A percentile compares a stretch with the other conserved stretches of the same genome.
Conservation (phyloP, 2,113 vertebrate genomes). For the Ochotona curzoniae region DNA sequence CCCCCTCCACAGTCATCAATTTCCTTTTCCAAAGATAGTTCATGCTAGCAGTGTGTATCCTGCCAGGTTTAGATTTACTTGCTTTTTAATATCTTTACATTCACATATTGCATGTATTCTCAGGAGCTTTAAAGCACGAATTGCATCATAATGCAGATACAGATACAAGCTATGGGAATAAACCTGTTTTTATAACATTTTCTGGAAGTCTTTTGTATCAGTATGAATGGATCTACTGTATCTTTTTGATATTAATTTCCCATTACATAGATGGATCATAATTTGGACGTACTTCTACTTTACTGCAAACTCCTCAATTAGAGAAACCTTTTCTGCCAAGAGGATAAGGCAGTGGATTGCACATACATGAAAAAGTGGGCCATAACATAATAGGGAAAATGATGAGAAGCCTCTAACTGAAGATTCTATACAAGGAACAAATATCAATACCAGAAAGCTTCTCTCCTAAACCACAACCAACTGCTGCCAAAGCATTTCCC, state of each 20-base stretch:
- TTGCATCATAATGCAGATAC: neutral
- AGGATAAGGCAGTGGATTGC: neutral
- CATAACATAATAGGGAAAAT: neutral
- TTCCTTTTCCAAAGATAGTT: neutral
- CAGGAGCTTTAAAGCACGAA: neutral
- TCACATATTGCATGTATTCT: neutral
- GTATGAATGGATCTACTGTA: neutral
- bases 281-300: constrained; percentile 14
- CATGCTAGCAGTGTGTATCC: neutral
- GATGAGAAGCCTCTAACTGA: constrained; percentile 20
- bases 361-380: neutral
- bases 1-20: neutral
- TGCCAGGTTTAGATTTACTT: neutral
- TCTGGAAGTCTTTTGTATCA: neutral
- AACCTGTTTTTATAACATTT: constrained; percentile 1
- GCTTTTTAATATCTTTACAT: neutral
- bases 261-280: neutral
- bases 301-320: neutral
- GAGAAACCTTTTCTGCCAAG: neutral
- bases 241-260: constrained; percentile 36
- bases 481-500: neutral
- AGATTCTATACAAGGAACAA: neutral
- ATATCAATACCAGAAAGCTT: neutral
- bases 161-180: neutral
- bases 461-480: neutral